These are phyloP conservation scores for Ceratina australensis DNA, from an alignment of 1,140 invertebrate genomes.

Conservation along the genomic window DNA sequence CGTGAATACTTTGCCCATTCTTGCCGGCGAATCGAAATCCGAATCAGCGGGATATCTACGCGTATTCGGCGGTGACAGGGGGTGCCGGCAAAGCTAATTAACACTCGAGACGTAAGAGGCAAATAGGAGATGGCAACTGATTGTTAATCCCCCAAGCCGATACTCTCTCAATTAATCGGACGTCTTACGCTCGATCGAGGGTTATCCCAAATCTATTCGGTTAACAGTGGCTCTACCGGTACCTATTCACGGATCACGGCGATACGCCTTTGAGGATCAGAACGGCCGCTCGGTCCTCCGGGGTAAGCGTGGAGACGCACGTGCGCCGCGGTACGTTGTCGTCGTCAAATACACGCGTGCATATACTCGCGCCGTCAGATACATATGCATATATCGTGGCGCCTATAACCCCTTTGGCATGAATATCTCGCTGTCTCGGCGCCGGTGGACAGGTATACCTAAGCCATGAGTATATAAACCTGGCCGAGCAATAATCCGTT, in stretches of 20 bases:
- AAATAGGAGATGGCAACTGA: constrained; percentile 18
- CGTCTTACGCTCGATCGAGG: constrained; percentile 20
- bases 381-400: constrained; percentile 43
- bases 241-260: constrained; percentile 19
- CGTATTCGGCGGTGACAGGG: not conserved
- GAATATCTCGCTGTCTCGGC: constrained; percentile 60
- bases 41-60: not conserved
- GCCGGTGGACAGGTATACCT: constrained; percentile 54
- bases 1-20: not conserved
- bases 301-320: constrained; percentile 38
- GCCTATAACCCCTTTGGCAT: constrained; percentile 49
- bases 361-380: constrained; percentile 1
- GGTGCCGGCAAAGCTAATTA: constrained; percentile 11
- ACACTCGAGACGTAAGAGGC: not conserved
- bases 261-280: constrained; percentile 42
- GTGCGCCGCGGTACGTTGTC: constrained; percentile 7
- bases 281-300: not conserved
- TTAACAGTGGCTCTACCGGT: not conserved
- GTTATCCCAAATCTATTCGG: constrained; percentile 32
- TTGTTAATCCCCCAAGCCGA: constrained; percentile 28
- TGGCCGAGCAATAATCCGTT: constrained; percentile 62
- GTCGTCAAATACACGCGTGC: not conserved
- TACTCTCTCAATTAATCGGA: constrained; percentile 10
- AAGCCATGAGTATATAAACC: constrained; percentile 50
- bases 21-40: not conserved